Conservation (phyloP, 1,140 invertebrate genomes). For the Zaprionus tsacasi region DNA sequence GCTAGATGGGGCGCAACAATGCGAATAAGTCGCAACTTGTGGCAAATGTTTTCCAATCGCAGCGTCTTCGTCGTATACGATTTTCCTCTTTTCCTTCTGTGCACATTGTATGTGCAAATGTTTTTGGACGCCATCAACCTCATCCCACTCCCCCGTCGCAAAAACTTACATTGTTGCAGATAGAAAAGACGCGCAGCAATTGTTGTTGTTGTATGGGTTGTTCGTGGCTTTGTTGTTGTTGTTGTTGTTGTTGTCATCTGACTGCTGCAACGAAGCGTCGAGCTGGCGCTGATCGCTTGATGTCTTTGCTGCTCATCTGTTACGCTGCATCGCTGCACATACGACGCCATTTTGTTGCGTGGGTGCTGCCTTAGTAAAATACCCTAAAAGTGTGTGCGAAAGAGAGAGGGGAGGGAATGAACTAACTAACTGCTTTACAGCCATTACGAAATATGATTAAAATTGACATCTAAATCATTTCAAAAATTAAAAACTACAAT, state of each 20-base stretch:
- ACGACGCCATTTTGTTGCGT: conserved; percentile 27
- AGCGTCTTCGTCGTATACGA: neutral
- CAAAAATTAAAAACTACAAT: too few species aligned
- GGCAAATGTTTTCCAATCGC: conserved; percentile 37
- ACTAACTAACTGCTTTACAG: neutral
- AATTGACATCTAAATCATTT: too few species aligned
- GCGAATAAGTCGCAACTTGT: conserved; percentile 33
- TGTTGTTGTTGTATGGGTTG: conserved; percentile 3
- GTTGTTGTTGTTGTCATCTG: conserved; percentile 6
- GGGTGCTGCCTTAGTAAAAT: neutral
- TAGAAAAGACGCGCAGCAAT: neutral
- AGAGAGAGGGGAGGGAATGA: neutral
- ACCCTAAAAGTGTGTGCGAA: neutral
- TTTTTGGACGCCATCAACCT: conserved; percentile 14
- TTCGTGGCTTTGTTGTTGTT: neutral
- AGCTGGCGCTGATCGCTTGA: conserved; percentile 47
- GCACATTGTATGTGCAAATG: conserved; percentile 25
- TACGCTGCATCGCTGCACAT: conserved; percentile 8
- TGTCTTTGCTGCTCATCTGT: conserved; percentile 34
- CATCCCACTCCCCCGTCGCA: conserved; percentile 9
- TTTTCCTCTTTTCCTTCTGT: neutral
- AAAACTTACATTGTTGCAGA: conserved; percentile 57
- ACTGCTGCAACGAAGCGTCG: conserved; percentile 32
- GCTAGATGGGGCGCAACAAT: conserved; percentile 6
- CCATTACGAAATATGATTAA: neutral